Evolutionary conservation across 2,113 vertebrate species (phyloP).

Genomic region (Ramphastos sulfuratus): DNA sequence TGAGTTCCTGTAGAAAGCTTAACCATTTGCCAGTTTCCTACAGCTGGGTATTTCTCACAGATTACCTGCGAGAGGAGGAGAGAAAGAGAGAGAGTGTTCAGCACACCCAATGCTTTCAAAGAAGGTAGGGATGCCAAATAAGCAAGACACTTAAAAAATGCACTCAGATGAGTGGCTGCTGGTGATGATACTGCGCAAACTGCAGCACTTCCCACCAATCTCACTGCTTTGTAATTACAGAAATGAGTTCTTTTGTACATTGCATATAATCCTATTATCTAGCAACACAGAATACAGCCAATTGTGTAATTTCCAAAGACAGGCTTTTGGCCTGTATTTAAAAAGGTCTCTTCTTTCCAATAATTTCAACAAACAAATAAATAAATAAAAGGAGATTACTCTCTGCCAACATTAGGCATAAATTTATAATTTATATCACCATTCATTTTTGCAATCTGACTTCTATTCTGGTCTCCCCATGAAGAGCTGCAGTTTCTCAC

Average conservation of each 20-base stretch:
- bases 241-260: not conserved
- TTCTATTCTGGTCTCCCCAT: not conserved
- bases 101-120: not conserved
- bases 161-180: not conserved
- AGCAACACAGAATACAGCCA: not conserved
- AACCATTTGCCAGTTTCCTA: not conserved
- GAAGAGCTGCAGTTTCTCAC: not conserved
- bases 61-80: fast-evolving
- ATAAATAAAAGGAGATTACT: not conserved
- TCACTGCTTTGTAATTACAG: not conserved
- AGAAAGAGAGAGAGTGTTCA: not conserved
- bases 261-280: not conserved
- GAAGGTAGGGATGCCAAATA: not conserved
- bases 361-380: not conserved
- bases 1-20: not conserved
- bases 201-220: not conserved
- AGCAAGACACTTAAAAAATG: not conserved
- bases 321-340: not conserved
- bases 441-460: not conserved
- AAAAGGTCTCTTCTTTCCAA: not conserved
- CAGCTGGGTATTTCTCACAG: not conserved
- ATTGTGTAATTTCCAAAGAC: not conserved
- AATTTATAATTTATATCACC: not conserved
- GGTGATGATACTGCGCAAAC: not conserved
- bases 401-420: not conserved